Evolutionary conservation across 2,797 vertebrate genomes (phyloP).

Genomic region (Crax fasciolata): DNA sequence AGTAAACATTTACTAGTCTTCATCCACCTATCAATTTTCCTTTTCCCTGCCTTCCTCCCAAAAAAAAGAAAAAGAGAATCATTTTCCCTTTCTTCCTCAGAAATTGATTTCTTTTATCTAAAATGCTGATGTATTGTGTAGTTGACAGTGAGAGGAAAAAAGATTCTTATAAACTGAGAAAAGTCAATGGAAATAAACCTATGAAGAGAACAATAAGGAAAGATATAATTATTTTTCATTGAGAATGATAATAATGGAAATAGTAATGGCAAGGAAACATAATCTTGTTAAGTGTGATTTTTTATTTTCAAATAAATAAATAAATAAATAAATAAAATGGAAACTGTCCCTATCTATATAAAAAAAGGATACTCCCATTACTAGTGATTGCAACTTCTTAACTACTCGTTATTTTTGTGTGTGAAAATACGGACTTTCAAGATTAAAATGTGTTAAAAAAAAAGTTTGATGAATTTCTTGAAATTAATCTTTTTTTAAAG

Average conservation of each 20-base stretch:
- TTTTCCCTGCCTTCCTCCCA: not conserved
- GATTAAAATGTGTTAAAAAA: not conserved
- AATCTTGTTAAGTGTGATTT: not conserved
- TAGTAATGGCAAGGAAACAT: not conserved
- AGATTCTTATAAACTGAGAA: not conserved
- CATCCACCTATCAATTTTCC: not conserved
- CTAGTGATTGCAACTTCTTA: not conserved
- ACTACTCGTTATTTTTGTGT: too few relatives aligned
- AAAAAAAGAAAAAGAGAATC: too few relatives aligned
- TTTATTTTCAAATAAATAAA: not conserved
- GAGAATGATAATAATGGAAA: not conserved
- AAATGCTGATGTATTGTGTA: not conserved
- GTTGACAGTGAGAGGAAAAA: not conserved
- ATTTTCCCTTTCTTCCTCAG: not conserved
- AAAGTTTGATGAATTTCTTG: not conserved
- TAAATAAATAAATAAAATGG: too few relatives aligned
- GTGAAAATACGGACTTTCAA: not conserved
- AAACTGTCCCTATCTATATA: not conserved
- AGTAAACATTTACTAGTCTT: not conserved
- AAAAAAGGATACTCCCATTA: not conserved
- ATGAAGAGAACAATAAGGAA: not conserved
- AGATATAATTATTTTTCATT: not conserved
- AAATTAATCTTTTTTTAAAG: not conserved
- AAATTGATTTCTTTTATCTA: not conserved
- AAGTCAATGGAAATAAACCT: not conserved